Evolutionary conservation across 2,888 invertebrate species (phyloP).

Genomic region (Erebia palarica): DNA sequence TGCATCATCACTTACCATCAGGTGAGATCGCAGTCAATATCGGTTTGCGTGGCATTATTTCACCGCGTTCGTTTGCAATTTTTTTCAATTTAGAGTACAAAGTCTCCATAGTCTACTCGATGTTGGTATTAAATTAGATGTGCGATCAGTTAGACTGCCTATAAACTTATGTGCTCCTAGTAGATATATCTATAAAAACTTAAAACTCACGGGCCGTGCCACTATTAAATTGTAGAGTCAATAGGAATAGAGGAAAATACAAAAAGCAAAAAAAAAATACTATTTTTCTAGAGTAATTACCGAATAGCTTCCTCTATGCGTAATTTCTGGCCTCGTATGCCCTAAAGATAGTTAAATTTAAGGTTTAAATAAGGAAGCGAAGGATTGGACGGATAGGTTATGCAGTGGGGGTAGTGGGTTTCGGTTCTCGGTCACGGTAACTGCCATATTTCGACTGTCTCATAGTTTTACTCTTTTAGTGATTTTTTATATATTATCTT

Average conservation of each 20-base stretch:
- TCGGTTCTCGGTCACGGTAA: conserved; percentile 40
- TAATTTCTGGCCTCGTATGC: conserved; percentile 27
- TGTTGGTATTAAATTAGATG: background rate
- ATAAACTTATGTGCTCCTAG: background rate
- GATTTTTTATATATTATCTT: conserved; percentile 27
- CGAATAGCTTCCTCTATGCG: conserved; percentile 13
- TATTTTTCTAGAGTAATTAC: conserved; percentile 41
- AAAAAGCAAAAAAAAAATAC: conserved; percentile 36
- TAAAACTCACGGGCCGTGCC: conserved; percentile 6
- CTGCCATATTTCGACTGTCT: conserved; percentile 65
- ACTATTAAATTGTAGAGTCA: background rate
- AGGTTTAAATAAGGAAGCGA: conserved; percentile 12
- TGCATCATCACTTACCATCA: too few relatives aligned
- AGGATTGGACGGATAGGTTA: background rate
- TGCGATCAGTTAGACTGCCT: background rate
- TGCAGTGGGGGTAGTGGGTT: conserved; percentile 8
- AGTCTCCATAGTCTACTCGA: too few relatives aligned
- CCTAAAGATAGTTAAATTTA: conserved; percentile 18
- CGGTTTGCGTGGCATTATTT: too few relatives aligned
- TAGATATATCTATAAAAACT: background rate
- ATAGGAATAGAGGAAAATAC: conserved; percentile 22
- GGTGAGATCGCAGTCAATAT: too few relatives aligned
- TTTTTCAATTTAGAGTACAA: too few relatives aligned
- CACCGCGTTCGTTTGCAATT: too few relatives aligned
- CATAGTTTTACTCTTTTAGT: conserved; percentile 44